These are phyloP conservation scores for Virgularia gustaviana DNA, from an alignment of 92 coral and sea anemone genomes.

Conservation along the genomic window DNA sequence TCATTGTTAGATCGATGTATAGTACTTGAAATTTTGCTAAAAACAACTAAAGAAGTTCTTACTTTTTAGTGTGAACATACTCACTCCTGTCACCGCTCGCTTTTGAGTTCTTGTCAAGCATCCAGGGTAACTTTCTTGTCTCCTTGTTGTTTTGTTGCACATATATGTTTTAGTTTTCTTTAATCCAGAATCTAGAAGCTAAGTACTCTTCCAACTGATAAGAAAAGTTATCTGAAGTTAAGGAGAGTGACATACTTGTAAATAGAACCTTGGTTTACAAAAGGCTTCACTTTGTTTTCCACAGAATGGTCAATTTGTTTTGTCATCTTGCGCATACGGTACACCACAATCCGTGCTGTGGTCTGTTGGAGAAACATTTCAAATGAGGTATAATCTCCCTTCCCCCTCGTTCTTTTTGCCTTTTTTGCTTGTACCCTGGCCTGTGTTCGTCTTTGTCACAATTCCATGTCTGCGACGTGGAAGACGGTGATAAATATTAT, in stretches of 20 bases:
- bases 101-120: conserved; percentile 77
- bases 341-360: conserved; percentile 83
- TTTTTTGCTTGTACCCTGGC: no score
- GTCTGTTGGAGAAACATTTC: conserved; percentile 75
- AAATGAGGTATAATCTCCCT: conserved; percentile 95
- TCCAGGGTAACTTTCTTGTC: conserved; percentile 54
- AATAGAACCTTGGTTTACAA: background rate
- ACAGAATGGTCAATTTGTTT: conserved; percentile 68
- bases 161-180: background rate
- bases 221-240: no score
- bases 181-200: no score
- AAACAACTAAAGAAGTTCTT: no score
- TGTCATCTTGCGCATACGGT: conserved; percentile 84
- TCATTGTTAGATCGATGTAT: background rate
- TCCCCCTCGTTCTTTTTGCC: no score
- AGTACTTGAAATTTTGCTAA: no score
- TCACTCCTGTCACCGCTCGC: conserved; percentile 65
- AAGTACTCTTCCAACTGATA: no score
- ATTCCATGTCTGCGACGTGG: no score
- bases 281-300: background rate
- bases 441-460: no score
- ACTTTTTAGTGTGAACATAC: conserved; percentile 2
- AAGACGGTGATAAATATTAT: no score
- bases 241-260: no score
- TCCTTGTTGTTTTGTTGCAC: background rate